phyloP scores from a whole-genome alignment of 2,113 vertebrate genomes.

The Leptosomus discolor region DNA sequence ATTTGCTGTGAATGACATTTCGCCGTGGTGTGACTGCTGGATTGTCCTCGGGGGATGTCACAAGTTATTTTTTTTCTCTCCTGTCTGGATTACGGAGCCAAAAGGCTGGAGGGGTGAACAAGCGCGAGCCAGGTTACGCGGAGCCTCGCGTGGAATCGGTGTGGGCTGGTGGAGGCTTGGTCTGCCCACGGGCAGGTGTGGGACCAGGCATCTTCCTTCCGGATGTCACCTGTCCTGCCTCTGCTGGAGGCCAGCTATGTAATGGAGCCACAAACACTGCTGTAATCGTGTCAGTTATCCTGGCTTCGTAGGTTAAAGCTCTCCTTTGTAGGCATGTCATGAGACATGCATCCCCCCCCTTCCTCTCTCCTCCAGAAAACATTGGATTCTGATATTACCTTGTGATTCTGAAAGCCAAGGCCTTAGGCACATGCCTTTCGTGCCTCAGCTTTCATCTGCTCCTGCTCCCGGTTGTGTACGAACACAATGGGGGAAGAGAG shows the following conservation, averaged over 20 bases:
- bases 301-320: not conserved
- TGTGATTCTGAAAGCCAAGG: conserved; percentile 42
- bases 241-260: not conserved
- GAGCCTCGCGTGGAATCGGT: not conserved
- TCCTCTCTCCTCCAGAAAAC: not conserved
- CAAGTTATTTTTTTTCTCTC: not conserved
- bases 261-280: not conserved
- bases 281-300: not conserved
- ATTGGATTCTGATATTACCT: not conserved
- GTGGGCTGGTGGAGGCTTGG: not conserved
- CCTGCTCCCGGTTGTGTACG: not conserved
- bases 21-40: not conserved
- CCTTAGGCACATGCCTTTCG: conserved; percentile 56
- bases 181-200: not conserved
- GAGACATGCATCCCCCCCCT: not conserved
- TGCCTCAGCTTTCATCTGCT: conserved; percentile 46
- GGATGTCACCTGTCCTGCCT: not conserved
- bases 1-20: not conserved
- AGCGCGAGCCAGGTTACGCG: not conserved
- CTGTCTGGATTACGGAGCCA: not conserved
- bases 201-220: not conserved
- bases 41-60: conserved; percentile 30
- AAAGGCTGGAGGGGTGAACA: not conserved
- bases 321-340: not conserved
- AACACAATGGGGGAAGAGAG: not conserved